phyloP scores from a whole-genome alignment of 2,797 vertebrate genomes.

The Lepidocolaptes lacrymiger region DNA sequence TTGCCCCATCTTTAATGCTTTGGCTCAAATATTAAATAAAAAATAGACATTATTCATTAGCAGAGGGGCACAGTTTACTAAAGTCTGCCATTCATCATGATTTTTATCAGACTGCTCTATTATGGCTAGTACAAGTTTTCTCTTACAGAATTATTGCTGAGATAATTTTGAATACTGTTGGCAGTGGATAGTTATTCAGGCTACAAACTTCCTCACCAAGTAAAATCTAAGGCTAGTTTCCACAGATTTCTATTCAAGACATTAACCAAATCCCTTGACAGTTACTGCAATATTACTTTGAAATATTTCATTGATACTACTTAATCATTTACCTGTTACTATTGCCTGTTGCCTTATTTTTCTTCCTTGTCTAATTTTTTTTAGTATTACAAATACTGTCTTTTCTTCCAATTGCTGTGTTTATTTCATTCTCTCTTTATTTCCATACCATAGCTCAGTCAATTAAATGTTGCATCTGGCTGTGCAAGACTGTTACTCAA shows the following conservation, averaged over 20 bases:
- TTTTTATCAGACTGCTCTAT: conserved; percentile 34
- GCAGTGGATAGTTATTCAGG: not conserved
- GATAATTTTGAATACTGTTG: conserved; percentile 3
- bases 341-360: not conserved
- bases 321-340: conserved; percentile 6
- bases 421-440: conserved; percentile 1
- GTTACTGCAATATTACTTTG: conserved; percentile 40
- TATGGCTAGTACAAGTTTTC: conserved; percentile 31
- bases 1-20: not conserved
- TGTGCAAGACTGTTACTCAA: not conserved
- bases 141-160: conserved; percentile 12
- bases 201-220: not conserved
- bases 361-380: not conserved
- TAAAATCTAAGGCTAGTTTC: conserved; percentile 56
- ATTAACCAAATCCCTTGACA: conserved; percentile 48
- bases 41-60: conserved; percentile 31
- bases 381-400: not conserved
- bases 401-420: not conserved
- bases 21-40: conserved; percentile 15
- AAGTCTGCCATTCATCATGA: conserved; percentile 17
- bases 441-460: not conserved
- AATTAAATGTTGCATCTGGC: not conserved
- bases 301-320: conserved; percentile 48
- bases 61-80: not conserved
- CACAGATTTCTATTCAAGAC: conserved; percentile 51